Conservation (phyloP, 2,113 vertebrate species). For the Scalopus aquaticus region DNA sequence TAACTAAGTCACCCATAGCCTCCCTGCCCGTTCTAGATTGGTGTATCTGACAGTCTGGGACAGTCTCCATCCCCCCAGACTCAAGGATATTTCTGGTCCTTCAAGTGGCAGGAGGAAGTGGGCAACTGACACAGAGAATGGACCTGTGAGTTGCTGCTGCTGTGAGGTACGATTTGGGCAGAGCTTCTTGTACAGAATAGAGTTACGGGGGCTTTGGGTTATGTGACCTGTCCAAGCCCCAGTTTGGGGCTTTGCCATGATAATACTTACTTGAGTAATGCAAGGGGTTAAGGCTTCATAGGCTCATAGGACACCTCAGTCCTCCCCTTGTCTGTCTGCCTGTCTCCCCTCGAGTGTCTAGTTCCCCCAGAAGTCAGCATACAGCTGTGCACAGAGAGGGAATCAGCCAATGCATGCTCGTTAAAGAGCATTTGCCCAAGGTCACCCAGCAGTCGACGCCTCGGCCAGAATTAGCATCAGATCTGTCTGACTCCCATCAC, state of each 20-base stretch:
- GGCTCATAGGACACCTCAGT: not conserved
- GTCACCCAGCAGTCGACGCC: not conserved
- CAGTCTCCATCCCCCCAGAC: not conserved
- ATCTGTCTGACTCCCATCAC: not conserved
- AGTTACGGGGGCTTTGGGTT: not conserved
- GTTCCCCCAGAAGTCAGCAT: not conserved
- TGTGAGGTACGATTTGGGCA: not conserved
- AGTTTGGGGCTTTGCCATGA: not conserved
- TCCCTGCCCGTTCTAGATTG: not conserved
- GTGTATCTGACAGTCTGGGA: not conserved
- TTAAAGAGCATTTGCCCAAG: not conserved
- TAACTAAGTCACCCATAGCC: not conserved
- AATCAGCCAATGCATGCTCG: not conserved
- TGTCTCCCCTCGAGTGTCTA: not conserved
- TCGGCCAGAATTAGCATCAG: not conserved
- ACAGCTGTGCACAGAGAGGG: not conserved
- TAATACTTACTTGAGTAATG: not conserved
- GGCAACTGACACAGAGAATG: not conserved
- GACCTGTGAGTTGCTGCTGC: not conserved
- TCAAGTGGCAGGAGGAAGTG: not conserved
- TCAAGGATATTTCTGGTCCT: not conserved
- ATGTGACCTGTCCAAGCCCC: not conserved
- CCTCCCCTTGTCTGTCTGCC: not conserved
- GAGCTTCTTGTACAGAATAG: not conserved
- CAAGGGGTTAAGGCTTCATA: not conserved